Percentiles rank a stretch among this genome's conserved stretches.
phyloP scores from a whole-genome alignment of 1,140 invertebrate genomes.

The Drosophila aff. region DNA sequence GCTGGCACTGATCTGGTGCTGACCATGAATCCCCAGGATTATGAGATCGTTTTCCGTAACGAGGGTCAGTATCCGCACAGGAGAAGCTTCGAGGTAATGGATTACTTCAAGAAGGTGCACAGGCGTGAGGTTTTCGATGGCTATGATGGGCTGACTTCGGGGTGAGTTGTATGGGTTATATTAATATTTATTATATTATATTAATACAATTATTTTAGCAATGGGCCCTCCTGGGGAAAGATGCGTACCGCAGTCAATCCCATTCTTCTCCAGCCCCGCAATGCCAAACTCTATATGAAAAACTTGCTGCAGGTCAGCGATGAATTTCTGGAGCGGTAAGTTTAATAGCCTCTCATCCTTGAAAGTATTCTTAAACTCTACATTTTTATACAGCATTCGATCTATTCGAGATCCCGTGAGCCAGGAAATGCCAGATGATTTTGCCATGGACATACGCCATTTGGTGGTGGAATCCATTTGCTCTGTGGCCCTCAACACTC shows the following conservation, averaged over 20 bases:
- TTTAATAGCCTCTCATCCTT: rapidly evolving
- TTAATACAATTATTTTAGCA: conserved; percentile 18
- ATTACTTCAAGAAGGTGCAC: conserved; percentile 67
- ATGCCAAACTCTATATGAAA: conserved; percentile 69
- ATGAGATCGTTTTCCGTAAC: conserved; percentile 64
- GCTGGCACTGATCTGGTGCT: conserved; percentile 65
- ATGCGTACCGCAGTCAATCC: conserved; percentile 76
- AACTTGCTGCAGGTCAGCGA: conserved; percentile 68
- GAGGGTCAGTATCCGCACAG: conserved; percentile 76
- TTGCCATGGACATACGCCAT: conserved; percentile 89
- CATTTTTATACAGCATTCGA: conserved; percentile 85
- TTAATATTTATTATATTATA: neutral
- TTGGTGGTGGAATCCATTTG: conserved; percentile 90
- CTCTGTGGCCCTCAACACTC: conserved; percentile 89
- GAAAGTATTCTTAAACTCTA: neutral
- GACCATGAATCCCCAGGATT: conserved; percentile 74
- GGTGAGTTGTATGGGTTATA: conserved; percentile 51
- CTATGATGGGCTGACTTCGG: conserved; percentile 57
- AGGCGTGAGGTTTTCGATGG: conserved; percentile 67
- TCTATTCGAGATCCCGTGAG: conserved; percentile 86
- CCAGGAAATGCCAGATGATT: conserved; percentile 87
- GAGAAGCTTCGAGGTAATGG: conserved; percentile 59
- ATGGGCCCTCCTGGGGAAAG: conserved; percentile 70
- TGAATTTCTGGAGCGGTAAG: conserved; percentile 86
- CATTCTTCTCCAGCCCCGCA: conserved; percentile 73